Evolutionary conservation across 2,888 invertebrate species (phyloP), one percentile per base, ranked within the genome.

Genomic region (Macrophya annulata): DNA sequence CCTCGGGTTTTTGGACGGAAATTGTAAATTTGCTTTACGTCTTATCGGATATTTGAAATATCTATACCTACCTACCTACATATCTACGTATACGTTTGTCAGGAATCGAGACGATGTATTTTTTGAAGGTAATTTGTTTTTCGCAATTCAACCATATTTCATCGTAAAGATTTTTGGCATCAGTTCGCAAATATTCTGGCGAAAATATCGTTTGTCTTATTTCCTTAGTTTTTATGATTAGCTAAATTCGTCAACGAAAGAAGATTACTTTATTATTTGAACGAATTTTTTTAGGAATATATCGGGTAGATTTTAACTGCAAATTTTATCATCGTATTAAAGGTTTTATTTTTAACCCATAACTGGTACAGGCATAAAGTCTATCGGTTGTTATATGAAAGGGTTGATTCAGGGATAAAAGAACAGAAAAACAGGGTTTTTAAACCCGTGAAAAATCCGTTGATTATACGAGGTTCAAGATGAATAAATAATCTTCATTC

Each of bases 11-110:
- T 43, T 37, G 59, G 51, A 77, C 40, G 81, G 55, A 55, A 51
- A 37, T 25, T 55, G 77, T 15, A 55, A 55, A 77, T 77, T 77
- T 77, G 25, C 51, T 55, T 77, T n/a, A 55, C 31, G 77, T 48
- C 37, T 68, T 68, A 68, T 68, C 68, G 37, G 37, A 68, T 68
- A 37, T 37, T 68, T 68, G 62, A 25, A 62, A 62, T 62, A 25
- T 25, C 62, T 62, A 62, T 62, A 62, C 25, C 62, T 48, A 48
- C 4, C 1, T 31, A 48, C n/a, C n/a, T 21, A 62, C 62, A 4
- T 62, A 62, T 25, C 62, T 62, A 25, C 21, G 62, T 25, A 62
- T 62, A 62, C 62, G 62, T 62, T 25, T 25, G 62, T 25, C 25
- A 25, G 21, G 62, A 62, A 25, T 62, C 25, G 62, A 12, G 12